Conservation (phyloP, 92 coral and sea anemone species). For the Palythoa caribaeorum region DNA sequence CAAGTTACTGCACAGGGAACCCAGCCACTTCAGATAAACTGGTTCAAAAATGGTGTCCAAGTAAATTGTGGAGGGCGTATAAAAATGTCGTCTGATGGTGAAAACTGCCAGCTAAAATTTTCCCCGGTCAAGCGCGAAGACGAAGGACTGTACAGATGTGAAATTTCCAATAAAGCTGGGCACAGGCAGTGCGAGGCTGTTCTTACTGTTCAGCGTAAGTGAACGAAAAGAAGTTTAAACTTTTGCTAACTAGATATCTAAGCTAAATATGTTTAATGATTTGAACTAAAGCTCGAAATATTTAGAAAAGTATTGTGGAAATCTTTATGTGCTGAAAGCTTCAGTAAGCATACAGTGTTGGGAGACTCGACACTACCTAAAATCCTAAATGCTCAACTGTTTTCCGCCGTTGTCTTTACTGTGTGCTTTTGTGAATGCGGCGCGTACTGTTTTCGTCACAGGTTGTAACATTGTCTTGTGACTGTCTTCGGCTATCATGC, state of each 20-base stretch:
- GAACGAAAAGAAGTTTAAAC: background rate
- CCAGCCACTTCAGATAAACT: constrained; percentile 90
- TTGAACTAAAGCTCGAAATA: too few species aligned
- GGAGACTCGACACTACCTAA: too few species aligned
- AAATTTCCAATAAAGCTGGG: constrained; percentile 90
- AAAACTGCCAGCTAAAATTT: constrained; percentile 77
- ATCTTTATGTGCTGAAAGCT: too few species aligned
- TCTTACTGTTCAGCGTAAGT: constrained; percentile 80
- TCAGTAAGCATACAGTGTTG: too few species aligned
- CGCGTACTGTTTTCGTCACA: too few species aligned
- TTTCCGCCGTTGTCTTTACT: too few species aligned
- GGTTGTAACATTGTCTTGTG: too few species aligned
- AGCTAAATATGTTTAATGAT: background rate
- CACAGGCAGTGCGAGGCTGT: constrained; percentile 82
- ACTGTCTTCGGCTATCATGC: too few species aligned
- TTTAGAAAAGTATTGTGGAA: too few species aligned
- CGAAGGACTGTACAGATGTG: constrained; percentile 97
- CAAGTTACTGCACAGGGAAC: constrained; percentile 87
- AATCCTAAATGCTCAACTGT: too few species aligned
- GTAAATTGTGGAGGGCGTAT: constrained; percentile 85
- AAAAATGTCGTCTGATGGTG: constrained; percentile 93
- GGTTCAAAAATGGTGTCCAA: constrained; percentile 92
- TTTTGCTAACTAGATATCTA: background rate
- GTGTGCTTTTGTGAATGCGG: too few species aligned
- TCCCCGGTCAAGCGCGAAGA: constrained; percentile 85